Percentiles rank a stretch among this genome's conserved stretches.
These are phyloP conservation scores for Trogon surrucura DNA, from an alignment of 2,113 vertebrate species.

Conservation along the genomic window DNA sequence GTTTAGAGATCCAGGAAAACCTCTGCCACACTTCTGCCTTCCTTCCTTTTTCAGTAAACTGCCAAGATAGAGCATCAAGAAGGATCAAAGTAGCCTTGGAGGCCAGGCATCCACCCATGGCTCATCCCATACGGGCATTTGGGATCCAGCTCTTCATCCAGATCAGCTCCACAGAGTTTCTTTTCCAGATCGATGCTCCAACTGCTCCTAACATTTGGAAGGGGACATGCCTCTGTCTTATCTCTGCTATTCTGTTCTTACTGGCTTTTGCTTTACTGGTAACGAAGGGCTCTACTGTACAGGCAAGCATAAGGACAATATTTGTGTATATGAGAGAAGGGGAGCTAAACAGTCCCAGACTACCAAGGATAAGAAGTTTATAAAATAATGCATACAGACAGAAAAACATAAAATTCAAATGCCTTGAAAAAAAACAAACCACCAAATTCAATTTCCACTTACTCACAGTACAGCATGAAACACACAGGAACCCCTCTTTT, in stretches of 20 bases:
- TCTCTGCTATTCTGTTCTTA: background rate
- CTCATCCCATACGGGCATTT: background rate
- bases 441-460: background rate
- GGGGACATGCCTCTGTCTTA: background rate
- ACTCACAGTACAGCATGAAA: background rate
- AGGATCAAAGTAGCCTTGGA: background rate
- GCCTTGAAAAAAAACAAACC: background rate
- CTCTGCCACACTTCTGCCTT: background rate
- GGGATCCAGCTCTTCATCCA: background rate
- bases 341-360: background rate
- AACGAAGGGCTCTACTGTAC: background rate
- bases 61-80: background rate
- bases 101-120: background rate
- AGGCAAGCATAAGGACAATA: background rate
- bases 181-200: background rate
- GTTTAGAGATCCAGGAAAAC: background rate
- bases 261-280: background rate
- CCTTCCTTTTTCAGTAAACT: background rate
- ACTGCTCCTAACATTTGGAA: background rate
- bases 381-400: background rate
- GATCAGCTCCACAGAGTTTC: background rate
- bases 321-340: background rate
- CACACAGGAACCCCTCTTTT: background rate
- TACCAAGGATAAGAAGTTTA: background rate
- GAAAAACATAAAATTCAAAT: background rate